Evolutionary conservation across 53 echinoderm and acorn worm genomes (phyloP), one percentile per base, ranked within the genome.

Genomic region (Holothuria scabra): DNA sequence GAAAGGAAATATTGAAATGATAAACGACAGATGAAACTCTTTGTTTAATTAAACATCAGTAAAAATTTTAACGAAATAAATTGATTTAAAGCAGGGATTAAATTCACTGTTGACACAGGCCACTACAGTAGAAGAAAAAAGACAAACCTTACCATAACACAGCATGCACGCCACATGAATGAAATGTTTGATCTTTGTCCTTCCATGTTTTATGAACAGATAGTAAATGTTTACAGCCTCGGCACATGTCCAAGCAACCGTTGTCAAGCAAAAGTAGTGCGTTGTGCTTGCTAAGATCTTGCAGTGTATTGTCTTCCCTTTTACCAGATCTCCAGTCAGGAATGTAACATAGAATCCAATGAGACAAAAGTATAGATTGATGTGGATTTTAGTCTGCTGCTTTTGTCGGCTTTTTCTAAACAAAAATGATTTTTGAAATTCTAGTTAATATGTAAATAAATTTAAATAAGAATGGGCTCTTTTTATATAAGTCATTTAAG

Each of bases 291-390:
- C 72, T 19, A 41, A 35, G 46, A 23, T 72, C 24, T 34, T 30
- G 72, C 72, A 72, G 20, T 48, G 22, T 52, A 12, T 5, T 44
- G 10, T 44, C 46, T 72, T 46, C 25, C 37, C 21, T 72, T 72
- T 72, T 12, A 21, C 72, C 8, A 72, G 48, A 72, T 72, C 72
- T n/a, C 44, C 72, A 3, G 72, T 10, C 34, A 72, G 48, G 25
- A 72, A 72, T 9, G 72, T 72, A 2, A 72, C 48, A 26, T 44
- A 72, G 22, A 72, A 72, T 24, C 72, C 72, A 25, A 72, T 72
- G 24, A 72, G 19, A 49, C 72, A 72, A 2, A 72, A 11, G 21
- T 24, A 72, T 24, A 72, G 28, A 48, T 72, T 72, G 72, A 72
- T 19, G 46, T 72, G 72, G 16, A 72, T 72, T 34, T 48, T 30